These are phyloP conservation scores for Heteromyza rotundicornis DNA, from an alignment of 2,888 invertebrate species.

Conservation along the genomic window DNA sequence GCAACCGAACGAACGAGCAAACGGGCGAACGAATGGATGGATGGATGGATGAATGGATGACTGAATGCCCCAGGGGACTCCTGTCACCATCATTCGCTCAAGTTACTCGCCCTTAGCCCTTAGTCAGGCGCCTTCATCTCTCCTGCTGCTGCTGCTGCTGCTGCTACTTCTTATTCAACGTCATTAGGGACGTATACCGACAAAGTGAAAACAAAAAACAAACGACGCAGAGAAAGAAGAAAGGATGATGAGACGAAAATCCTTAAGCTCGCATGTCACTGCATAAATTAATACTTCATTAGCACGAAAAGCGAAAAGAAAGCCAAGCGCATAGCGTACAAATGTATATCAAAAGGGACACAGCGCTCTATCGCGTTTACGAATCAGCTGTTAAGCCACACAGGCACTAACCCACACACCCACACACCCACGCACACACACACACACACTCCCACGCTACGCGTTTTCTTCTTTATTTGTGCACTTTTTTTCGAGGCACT, in stretches of 20 bases:
- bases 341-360: neutral
- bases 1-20: too few relatives aligned
- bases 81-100: too few relatives aligned
- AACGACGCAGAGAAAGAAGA: neutral
- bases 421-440: too few relatives aligned
- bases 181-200: too few relatives aligned
- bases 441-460: too few relatives aligned
- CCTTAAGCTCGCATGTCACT: slow-evolving; percentile 21
- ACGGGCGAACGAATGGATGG: too few relatives aligned
- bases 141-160: too few relatives aligned
- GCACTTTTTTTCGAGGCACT: neutral
- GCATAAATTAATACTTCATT: slow-evolving; percentile 30
- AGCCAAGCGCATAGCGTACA: neutral
- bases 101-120: too few relatives aligned
- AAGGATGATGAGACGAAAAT: neutral
- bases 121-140: too few relatives aligned
- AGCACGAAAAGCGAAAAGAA: slow-evolving; percentile 16
- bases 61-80: too few relatives aligned
- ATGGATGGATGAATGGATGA: too few relatives aligned
- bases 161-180: too few relatives aligned
- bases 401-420: neutral
- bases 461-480: neutral
- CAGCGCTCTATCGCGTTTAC: neutral
- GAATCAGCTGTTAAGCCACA: neutral
- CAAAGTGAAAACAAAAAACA: neutral